phyloP scores from a whole-genome alignment of 2,113 vertebrate species.

The Pteropus alecto region DNA sequence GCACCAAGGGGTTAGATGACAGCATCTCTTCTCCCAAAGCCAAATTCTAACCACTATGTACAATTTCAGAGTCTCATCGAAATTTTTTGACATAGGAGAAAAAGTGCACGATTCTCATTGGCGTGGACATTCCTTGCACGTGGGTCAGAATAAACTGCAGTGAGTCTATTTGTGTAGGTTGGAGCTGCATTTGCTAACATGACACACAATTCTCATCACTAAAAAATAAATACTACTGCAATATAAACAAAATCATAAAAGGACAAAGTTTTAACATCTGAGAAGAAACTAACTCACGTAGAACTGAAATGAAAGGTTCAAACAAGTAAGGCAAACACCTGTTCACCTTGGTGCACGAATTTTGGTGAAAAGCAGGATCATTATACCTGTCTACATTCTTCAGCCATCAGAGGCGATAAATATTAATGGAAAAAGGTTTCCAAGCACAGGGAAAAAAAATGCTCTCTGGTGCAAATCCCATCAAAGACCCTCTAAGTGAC shows the following conservation, averaged over 20 bases:
- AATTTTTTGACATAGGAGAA: constrained; percentile 76
- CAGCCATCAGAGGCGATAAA: constrained; percentile 90
- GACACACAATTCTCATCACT: constrained; percentile 84
- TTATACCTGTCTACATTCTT: constrained; percentile 94
- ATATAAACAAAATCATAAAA: constrained; percentile 80
- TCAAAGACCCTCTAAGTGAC: constrained; percentile 74
- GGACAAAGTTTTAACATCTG: constrained; percentile 80
- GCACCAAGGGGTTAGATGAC: constrained; percentile 77
- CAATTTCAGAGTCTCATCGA: constrained; percentile 81
- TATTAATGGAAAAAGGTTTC: constrained; percentile 83
- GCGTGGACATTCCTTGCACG: constrained; percentile 83
- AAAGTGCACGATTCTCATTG: constrained; percentile 83
- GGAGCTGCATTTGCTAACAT: constrained; percentile 84
- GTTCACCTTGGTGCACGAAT: constrained; percentile 83
- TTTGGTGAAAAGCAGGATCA: constrained; percentile 87
- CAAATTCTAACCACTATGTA: constrained; percentile 74
- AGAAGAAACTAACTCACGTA: constrained; percentile 81
- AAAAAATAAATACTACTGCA: constrained; percentile 89
- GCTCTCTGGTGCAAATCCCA: constrained; percentile 79
- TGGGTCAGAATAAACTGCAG: constrained; percentile 81
- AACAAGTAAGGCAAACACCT: constrained; percentile 83
- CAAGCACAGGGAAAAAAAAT: constrained; percentile 77
- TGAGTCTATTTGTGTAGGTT: constrained; percentile 78
- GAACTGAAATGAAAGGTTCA: constrained; percentile 76
- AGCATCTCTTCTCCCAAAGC: constrained; percentile 74